Percentiles rank a stretch among this genome's conserved stretches.
phyloP scores from a whole-genome alignment of 2,797 vertebrate species.

The Syngnathus acus region DNA sequence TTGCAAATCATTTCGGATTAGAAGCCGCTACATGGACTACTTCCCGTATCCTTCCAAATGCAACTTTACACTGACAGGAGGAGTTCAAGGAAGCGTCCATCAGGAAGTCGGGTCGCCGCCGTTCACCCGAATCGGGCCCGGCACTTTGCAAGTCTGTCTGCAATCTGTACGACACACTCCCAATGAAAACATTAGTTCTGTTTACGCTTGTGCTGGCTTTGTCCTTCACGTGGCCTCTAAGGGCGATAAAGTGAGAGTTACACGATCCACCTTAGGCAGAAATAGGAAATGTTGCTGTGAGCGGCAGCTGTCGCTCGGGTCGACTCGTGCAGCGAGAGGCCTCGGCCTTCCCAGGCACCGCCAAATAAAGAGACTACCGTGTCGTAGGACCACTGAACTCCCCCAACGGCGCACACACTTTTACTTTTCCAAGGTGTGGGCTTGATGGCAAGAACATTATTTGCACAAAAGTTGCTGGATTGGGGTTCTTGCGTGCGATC shows the following conservation, averaged over 20 bases:
- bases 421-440: slow-evolving; percentile 52
- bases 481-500: slow-evolving; percentile 65
- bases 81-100: not conserved
- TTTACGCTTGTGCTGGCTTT: slow-evolving; percentile 71
- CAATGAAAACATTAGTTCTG: slow-evolving; percentile 84
- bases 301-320: slow-evolving; percentile 82
- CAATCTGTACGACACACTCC: slow-evolving; percentile 25
- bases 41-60: not conserved
- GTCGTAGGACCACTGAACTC: slow-evolving; percentile 33
- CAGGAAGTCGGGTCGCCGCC: not conserved
- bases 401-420: slow-evolving; percentile 12
- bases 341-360: slow-evolving; percentile 67
- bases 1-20: slow-evolving; percentile 1
- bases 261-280: slow-evolving; percentile 80
- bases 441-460: slow-evolving; percentile 64
- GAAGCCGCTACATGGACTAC: not conserved
- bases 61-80: not conserved
- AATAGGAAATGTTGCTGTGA: slow-evolving; percentile 83
- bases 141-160: not conserved
- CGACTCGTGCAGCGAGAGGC: slow-evolving; percentile 55
- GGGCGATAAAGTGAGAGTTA: slow-evolving; percentile 93
- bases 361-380: slow-evolving; percentile 73
- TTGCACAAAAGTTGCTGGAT: slow-evolving; percentile 61
- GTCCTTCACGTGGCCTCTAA: slow-evolving; percentile 90
- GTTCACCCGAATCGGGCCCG: too few relatives aligned